Conservation (phyloP, 2,888 invertebrate species). For the Chironomus tentans region DNA sequence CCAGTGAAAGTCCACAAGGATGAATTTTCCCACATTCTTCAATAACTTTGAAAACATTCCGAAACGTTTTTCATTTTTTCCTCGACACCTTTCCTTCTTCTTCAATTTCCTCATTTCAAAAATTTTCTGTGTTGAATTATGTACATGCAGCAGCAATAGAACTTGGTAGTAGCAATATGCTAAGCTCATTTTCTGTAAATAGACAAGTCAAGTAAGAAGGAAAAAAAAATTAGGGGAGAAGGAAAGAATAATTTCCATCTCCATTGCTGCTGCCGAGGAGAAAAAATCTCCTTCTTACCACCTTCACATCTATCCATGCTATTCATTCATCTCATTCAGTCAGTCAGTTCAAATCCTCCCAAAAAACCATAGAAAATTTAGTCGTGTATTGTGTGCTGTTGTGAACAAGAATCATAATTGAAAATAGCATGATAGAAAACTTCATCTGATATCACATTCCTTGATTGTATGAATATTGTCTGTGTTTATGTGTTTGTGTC, state of each 20-base stretch:
- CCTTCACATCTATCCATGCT: background rate
- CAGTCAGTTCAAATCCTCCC: background rate
- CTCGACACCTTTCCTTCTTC: background rate
- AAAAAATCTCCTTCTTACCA: background rate
- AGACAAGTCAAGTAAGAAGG: too few species aligned
- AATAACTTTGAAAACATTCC: constrained; percentile 13
- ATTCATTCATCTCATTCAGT: background rate
- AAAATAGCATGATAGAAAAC: constrained; percentile 26
- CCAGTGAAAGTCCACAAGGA: background rate
- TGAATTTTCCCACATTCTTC: background rate
- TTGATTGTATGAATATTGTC: constrained; percentile 26
- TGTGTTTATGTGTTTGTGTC: background rate
- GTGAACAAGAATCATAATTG: constrained; percentile 27
- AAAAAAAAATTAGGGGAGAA: background rate
- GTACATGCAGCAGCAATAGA: too few species aligned
- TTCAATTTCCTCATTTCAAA: background rate
- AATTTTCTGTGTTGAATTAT: background rate
- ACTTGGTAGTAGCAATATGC: too few species aligned
- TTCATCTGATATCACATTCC: constrained; percentile 26
- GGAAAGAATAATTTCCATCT: background rate
- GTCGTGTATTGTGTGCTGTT: constrained; percentile 23
- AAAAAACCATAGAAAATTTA: constrained; percentile 26
- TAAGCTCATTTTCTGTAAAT: too few species aligned
- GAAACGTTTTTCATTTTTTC: constrained; percentile 1
- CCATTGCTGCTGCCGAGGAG: background rate